Evolutionary conservation across 2,113 vertebrate genomes (phyloP).

Genomic region (Microcebus ravelobensis): DNA sequence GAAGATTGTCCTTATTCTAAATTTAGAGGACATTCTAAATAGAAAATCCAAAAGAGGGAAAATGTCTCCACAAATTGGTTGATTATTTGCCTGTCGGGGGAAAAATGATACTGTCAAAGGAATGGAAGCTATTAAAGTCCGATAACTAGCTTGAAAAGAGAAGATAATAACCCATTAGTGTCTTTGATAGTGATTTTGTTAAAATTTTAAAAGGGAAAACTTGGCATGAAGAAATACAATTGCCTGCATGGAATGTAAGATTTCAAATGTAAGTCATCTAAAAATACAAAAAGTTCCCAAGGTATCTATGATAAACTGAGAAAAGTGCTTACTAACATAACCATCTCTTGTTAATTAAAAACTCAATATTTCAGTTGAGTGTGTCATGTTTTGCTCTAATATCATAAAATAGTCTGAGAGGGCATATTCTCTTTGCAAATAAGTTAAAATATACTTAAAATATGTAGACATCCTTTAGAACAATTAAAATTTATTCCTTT

Average conservation of each 20-base stretch:
- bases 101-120: slow-evolving; percentile 24
- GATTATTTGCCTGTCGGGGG: slow-evolving; percentile 14
- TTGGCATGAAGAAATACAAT: slow-evolving; percentile 38
- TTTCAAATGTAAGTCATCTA: slow-evolving; percentile 23
- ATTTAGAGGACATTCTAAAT: slow-evolving; percentile 47
- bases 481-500: neutral
- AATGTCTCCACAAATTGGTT: slow-evolving; percentile 25
- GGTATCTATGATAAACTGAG: neutral
- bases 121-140: slow-evolving; percentile 29
- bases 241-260: neutral
- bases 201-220: slow-evolving; percentile 34
- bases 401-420: neutral
- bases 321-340: neutral
- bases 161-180: slow-evolving; percentile 50
- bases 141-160: neutral
- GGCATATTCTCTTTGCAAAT: neutral
- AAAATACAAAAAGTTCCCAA: neutral
- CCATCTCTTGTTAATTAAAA: neutral
- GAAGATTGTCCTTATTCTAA: slow-evolving; percentile 47
- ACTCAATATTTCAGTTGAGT: neutral
- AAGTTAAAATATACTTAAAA: slow-evolving; percentile 20
- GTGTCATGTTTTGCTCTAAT: neutral
- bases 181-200: slow-evolving; percentile 35
- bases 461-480: neutral
- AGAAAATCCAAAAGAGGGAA: neutral